Evolutionary conservation across 2,113 vertebrate species (phyloP).

Genomic region (Notarius quadriscutis): DNA sequence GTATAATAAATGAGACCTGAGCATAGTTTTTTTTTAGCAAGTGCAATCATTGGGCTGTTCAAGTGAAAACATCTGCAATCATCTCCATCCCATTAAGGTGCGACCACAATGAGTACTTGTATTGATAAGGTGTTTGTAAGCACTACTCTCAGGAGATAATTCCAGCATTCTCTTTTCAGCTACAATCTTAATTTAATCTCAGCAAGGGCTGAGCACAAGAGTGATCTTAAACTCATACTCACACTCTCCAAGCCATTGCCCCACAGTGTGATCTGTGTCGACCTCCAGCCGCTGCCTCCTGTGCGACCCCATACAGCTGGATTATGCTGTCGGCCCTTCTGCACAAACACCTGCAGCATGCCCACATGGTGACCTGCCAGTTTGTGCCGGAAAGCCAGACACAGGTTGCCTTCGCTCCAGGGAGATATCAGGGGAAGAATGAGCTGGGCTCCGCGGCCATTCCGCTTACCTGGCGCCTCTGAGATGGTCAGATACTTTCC

Average conservation of each 20-base stretch:
- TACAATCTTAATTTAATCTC: neutral
- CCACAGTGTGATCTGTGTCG: conserved; percentile 76
- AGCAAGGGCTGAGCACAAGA: neutral
- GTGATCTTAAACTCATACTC: conserved; percentile 60
- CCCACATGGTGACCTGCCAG: conserved; percentile 83
- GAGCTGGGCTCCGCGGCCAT: conserved; percentile 79
- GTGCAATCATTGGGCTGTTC: neutral
- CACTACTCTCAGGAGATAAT: neutral
- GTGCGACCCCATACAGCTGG: conserved; percentile 83
- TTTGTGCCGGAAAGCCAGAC: conserved; percentile 89
- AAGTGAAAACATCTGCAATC: neutral
- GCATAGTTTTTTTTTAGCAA: neutral
- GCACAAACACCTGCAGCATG: conserved; percentile 87
- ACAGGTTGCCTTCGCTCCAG: conserved; percentile 79
- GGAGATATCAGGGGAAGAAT: conserved; percentile 76
- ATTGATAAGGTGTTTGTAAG: neutral
- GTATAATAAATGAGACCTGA: neutral
- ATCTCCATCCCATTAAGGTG: neutral
- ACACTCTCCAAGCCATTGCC: conserved; percentile 78
- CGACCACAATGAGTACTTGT: neutral
- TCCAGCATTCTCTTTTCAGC: neutral
- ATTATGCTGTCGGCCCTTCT: conserved; percentile 77
- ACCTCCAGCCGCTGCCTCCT: conserved; percentile 79
- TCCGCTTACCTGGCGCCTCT: conserved; percentile 73
- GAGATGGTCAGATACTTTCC: conserved; percentile 86